Percentiles rank a stretch among this genome's conserved stretches.
phyloP scores from a whole-genome alignment of 2,888 invertebrate species.

The Nemoura dubitans region DNA sequence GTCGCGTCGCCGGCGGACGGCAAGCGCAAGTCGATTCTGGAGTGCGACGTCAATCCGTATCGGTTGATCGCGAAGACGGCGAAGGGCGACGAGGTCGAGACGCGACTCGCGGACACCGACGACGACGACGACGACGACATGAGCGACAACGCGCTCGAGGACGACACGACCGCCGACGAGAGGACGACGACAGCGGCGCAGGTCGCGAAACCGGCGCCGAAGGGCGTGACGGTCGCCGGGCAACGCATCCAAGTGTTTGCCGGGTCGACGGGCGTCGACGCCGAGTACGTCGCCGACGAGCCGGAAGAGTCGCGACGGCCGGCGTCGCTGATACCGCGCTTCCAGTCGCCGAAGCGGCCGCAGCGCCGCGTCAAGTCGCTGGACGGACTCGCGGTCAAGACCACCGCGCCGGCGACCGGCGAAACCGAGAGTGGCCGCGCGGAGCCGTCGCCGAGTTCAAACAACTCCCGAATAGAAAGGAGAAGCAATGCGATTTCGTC shows the following conservation, averaged over 20 bases:
- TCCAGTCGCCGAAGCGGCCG: conserved; percentile 70
- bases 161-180: not conserved
- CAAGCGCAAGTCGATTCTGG: conserved; percentile 73
- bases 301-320: conserved; percentile 55
- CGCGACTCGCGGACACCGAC: conserved; percentile 60
- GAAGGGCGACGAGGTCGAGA: conserved; percentile 58
- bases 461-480: conserved; percentile 37
- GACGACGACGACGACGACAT: conserved; percentile 65
- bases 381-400: conserved; percentile 51
- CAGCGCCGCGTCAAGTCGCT: conserved; percentile 65
- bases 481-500: conserved; percentile 37
- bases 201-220: not conserved
- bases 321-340: conserved; percentile 56
- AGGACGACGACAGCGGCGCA: not conserved
- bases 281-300: conserved; percentile 43
- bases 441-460: conserved; percentile 52
- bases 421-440: conserved; percentile 49
- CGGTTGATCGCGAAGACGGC: conserved; percentile 72
- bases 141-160: conserved; percentile 59
- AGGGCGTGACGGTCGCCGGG: conserved; percentile 69
- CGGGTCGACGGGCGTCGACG: conserved; percentile 40
- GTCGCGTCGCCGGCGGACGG: conserved; percentile 60
- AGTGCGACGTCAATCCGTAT: conserved; percentile 87
- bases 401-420: conserved; percentile 50
- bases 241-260: conserved; percentile 72